Conservation (phyloP, 2,888 invertebrate genomes). For the Ethmia dodecea region DNA sequence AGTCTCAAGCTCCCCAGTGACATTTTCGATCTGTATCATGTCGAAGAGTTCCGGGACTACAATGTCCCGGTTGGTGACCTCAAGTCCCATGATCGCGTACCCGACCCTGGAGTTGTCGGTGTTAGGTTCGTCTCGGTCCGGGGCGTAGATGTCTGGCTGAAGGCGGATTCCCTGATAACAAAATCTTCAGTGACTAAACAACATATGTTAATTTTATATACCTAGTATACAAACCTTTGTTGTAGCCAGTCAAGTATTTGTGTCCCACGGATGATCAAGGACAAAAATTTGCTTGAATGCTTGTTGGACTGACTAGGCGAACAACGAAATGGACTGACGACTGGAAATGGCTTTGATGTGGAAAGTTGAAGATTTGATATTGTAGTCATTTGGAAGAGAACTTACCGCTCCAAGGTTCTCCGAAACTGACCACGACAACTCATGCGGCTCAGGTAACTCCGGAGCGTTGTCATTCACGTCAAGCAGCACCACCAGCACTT, state of each 20-base stretch:
- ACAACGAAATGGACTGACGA: too few species aligned
- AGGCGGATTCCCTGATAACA: conserved; percentile 36
- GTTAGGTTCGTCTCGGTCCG: conserved; percentile 72
- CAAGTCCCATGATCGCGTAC: conserved; percentile 58
- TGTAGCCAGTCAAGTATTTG: too few species aligned
- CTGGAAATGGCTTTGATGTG: too few species aligned
- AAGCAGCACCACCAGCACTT: conserved; percentile 63
- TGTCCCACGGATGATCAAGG: too few species aligned
- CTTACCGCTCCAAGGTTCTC: conserved; percentile 43
- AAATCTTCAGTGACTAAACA: background rate
- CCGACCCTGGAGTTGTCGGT: conserved; percentile 73
- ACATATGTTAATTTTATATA: too few species aligned
- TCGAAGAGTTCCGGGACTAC: conserved; percentile 41
- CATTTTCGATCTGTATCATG: conserved; percentile 45
- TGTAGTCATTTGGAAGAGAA: too few species aligned
- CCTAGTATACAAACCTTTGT: too few species aligned
- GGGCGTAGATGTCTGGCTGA: conserved; percentile 55
- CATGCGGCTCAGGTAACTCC: conserved; percentile 45
- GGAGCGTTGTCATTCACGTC: conserved; percentile 82
- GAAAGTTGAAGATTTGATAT: too few species aligned
- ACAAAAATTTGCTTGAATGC: too few species aligned
- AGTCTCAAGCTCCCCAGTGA: conserved; percentile 61
- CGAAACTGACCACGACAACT: conserved; percentile 43
- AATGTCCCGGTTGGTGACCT: conserved; percentile 35
- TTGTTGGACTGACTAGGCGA: too few species aligned